phyloP scores from a whole-genome alignment of 2,888 invertebrate genomes.

The Noctua pronuba region DNA sequence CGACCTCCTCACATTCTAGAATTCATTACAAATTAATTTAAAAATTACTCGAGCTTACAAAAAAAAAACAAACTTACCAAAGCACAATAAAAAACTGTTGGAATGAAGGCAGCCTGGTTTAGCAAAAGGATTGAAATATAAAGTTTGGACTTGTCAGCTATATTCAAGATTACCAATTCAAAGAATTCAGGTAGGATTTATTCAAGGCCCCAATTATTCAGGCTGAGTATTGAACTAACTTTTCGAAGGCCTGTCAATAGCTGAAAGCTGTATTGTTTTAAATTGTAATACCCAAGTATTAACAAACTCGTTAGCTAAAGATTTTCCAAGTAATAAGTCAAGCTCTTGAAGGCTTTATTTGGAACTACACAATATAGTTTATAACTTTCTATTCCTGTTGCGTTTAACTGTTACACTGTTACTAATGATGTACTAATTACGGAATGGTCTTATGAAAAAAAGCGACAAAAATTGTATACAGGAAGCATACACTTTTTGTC shows the following conservation, averaged over 20 bases:
- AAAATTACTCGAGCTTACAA: not conserved
- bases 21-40: not conserved
- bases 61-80: not conserved
- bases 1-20: not conserved
- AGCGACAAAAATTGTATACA: not conserved
- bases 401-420: not conserved
- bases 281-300: not conserved
- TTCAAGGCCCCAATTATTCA: slow-evolving; percentile 19
- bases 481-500: too few species aligned
- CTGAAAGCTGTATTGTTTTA: slow-evolving; percentile 29
- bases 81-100: too few species aligned
- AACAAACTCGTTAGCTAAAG: slow-evolving; percentile 15
- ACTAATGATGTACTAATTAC: not conserved
- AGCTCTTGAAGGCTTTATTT: not conserved
- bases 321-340: slow-evolving; percentile 2
- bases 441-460: not conserved
- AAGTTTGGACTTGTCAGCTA: not conserved
- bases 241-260: slow-evolving; percentile 34
- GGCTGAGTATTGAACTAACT: slow-evolving; percentile 21
- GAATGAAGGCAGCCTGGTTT: not conserved
- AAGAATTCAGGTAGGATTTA: slow-evolving; percentile 15
- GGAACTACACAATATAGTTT: not conserved
- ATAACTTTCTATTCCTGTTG: not conserved
- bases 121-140: not conserved
- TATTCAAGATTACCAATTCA: slow-evolving; percentile 16